Evolutionary conservation across 2,888 invertebrate species (phyloP).

Genomic region (Polietes domitor): DNA sequence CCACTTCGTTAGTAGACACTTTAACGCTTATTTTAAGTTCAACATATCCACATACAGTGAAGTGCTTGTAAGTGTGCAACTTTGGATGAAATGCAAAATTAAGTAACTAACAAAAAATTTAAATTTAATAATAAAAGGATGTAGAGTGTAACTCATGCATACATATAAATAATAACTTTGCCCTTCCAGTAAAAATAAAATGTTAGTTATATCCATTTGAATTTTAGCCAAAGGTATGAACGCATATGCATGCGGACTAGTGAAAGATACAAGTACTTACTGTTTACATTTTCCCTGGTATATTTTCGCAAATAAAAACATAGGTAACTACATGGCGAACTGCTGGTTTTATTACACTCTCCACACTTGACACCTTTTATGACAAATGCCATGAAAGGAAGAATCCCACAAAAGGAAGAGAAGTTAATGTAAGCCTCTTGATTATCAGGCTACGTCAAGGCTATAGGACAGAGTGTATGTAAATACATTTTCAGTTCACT

Average conservation of each 20-base stretch:
- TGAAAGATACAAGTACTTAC: conserved; percentile 25
- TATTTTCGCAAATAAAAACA: conserved; percentile 35
- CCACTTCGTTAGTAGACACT: conserved; percentile 75
- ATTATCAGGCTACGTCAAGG: too few relatives aligned
- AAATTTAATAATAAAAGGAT: background rate
- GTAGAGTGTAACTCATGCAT: too few relatives aligned
- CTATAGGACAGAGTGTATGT: too few relatives aligned
- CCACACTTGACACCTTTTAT: conserved; percentile 61
- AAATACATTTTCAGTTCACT: too few relatives aligned
- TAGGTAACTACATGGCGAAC: conserved; percentile 62
- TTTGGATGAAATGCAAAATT: background rate
- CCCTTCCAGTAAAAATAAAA: too few relatives aligned
- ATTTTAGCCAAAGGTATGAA: conserved; percentile 29
- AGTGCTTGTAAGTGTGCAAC: background rate
- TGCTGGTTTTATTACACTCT: conserved; percentile 50
- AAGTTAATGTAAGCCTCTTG: background rate
- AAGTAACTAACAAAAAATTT: background rate
- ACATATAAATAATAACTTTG: too few relatives aligned
- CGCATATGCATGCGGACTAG: conserved; percentile 42
- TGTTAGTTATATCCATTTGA: too few relatives aligned
- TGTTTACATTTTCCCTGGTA: background rate
- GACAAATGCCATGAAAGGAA: conserved; percentile 9
- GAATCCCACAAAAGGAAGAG: background rate
- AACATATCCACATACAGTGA: conserved; percentile 57
- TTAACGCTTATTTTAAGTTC: conserved; percentile 75